phyloP scores from a whole-genome alignment of 2,888 invertebrate species.

The Palloptera scutellata region DNA sequence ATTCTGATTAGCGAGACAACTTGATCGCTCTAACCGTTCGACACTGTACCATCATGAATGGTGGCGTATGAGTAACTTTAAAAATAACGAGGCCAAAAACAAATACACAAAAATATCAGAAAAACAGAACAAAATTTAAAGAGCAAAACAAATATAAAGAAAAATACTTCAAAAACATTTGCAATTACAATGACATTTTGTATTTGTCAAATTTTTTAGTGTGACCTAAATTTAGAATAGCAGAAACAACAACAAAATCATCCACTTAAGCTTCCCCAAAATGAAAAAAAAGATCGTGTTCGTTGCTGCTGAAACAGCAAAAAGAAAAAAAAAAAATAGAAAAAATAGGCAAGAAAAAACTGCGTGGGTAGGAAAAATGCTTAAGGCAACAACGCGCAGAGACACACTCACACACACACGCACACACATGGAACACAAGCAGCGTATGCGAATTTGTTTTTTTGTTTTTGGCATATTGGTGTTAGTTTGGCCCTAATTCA shows the following conservation, averaged over 20 bases:
- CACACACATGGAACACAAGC: too few species aligned
- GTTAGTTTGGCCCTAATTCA: too few species aligned
- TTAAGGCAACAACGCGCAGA: too few species aligned
- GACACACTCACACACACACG: too few species aligned
- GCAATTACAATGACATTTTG: slow-evolving; percentile 60
- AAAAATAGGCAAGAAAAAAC: not conserved
- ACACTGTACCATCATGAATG: slow-evolving; percentile 34
- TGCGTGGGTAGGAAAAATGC: not conserved
- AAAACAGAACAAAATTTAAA: not conserved
- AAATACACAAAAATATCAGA: not conserved
- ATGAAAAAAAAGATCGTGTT: not conserved
- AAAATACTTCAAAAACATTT: slow-evolving; percentile 33
- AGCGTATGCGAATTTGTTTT: too few species aligned
- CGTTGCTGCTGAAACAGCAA: too few species aligned
- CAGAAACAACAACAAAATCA: slow-evolving; percentile 40
- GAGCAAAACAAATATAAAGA: not conserved
- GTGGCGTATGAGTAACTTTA: slow-evolving; percentile 47
- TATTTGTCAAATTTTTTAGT: slow-evolving; percentile 38
- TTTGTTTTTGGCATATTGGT: too few species aligned
- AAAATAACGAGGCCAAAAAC: slow-evolving; percentile 2
- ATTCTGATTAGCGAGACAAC: too few species aligned
- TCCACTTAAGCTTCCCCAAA: slow-evolving; percentile 29
- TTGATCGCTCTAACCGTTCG: too few species aligned
- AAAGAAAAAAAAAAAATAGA: too few species aligned
- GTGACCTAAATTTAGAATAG: slow-evolving; percentile 55